Base-by-base conservation (phyloP, 2,888 invertebrate species). In the Brachypterus glaber region DNA sequence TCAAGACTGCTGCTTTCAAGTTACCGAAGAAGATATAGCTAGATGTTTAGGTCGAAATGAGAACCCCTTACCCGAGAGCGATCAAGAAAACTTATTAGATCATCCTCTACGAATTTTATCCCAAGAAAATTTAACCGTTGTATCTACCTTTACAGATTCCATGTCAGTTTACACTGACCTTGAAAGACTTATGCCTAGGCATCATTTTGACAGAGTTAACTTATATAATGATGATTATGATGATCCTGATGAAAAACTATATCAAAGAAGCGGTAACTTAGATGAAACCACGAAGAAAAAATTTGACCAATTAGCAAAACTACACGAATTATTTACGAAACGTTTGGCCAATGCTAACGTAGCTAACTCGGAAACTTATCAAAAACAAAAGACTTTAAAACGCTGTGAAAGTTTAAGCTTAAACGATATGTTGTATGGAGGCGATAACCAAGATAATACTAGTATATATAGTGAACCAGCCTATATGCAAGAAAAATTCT, bases 11-110 rank as follows among this genome's bases (percentile, higher is more conserved):
- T 90, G 89, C 52, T 71, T 90, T 37, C 91, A 91, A 71, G 89
- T 89, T 35, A 91, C 89, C 4, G 91, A 92, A 67, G 91, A 91
- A 66, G 91, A 92, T 59, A 91, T 92, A 44, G 87, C 88, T 3
- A 72, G 81, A 36, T 87, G 88, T 54, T 88, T 89, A 85, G 81
- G 81, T 26, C 58, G 58, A 32, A 71, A 71, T 50, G 81, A 82
- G 55, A 79, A 81, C 65, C 79, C 77, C 30, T 60, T 82, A 21
- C 77, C 77, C 1, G 82, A 83, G 63, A 76, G 77, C 16, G 83
- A 83, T 52, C 82, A 81, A 57, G 77, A 76, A 46, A 76, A 75
- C 50, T 66, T 63, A 36, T 78, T 82, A 45, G 86, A 85, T 57
- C 91, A 92, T 71, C 91, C 91, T 1, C 67, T 92, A 33, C 73